phyloP scores from a whole-genome alignment of 2,888 invertebrate species.

The Listrodromus nycthemerus region DNA sequence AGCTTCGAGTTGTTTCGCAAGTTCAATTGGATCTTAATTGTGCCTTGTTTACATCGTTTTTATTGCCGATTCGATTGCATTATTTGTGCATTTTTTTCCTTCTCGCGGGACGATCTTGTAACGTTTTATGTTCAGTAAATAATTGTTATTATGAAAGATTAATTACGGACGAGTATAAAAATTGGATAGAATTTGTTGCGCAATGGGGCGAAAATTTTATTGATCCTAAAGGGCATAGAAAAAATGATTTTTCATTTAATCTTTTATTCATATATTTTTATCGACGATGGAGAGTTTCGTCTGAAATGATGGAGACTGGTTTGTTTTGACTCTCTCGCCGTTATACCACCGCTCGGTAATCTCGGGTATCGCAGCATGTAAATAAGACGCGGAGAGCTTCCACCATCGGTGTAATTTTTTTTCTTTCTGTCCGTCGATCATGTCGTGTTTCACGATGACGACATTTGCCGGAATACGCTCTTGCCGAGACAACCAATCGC shows the following conservation, averaged over 20 bases:
- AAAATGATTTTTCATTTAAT: not conserved
- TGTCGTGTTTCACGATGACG: not conserved
- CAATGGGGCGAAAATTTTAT: not conserved
- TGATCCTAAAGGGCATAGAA: not conserved
- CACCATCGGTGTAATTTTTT: not conserved
- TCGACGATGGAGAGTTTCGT: not conserved
- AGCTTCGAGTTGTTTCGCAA: too few relatives aligned
- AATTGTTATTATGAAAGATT: too few relatives aligned
- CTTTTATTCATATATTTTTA: not conserved
- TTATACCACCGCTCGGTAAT: not conserved
- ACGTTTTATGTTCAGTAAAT: too few relatives aligned
- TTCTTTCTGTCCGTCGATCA: not conserved
- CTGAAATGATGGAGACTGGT: not conserved
- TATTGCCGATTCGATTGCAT: too few relatives aligned
- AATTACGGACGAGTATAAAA: too few relatives aligned
- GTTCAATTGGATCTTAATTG: too few relatives aligned
- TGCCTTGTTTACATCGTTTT: too few relatives aligned
- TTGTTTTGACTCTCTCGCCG: not conserved
- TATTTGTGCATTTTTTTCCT: too few relatives aligned
- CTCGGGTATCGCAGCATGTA: not conserved
- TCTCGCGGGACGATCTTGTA: too few relatives aligned
- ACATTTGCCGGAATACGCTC: not conserved
- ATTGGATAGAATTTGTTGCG: conserved; percentile 14
- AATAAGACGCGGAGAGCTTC: not conserved
- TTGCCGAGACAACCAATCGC: too few relatives aligned